Evolutionary conservation across 1,140 invertebrate species (phyloP).

Genomic region (Lucilia sericata): DNA sequence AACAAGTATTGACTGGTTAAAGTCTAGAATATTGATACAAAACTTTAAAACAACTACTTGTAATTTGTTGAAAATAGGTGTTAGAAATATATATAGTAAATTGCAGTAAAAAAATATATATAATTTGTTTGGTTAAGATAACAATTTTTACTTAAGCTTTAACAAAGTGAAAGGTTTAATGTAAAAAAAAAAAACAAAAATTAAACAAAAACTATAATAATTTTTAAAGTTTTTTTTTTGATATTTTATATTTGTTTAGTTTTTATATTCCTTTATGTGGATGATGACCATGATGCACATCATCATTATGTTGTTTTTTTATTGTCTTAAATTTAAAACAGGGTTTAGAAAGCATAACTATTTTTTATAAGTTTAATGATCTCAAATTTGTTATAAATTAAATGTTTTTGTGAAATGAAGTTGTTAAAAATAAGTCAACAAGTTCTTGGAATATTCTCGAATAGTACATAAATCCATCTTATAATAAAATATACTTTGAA

Average conservation of each 20-base stretch:
- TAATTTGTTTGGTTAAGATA: background rate
- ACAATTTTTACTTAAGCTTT: background rate
- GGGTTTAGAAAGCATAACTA: constrained; percentile 1
- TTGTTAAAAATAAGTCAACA: too few relatives aligned
- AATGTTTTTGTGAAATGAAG: too few relatives aligned
- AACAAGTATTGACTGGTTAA: background rate
- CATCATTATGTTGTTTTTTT: background rate
- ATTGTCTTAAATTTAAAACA: background rate
- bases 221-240: background rate
- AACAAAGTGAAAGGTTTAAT: constrained; percentile 8
- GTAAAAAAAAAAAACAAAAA: background rate
- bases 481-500: too few relatives aligned
- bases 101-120: background rate
- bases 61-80: constrained; percentile 22
- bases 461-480: too few relatives aligned
- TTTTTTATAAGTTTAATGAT: background rate
- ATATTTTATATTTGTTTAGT: background rate
- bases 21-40: background rate
- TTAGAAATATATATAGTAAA: background rate
- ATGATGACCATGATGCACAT: too few relatives aligned
- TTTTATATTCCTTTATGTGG: background rate
- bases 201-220: background rate
- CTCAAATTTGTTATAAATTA: too few relatives aligned
- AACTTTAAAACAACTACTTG: background rate
- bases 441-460: too few relatives aligned